Evolutionary conservation across 2,797 vertebrate species (phyloP), one percentile per base, ranked within the genome.

Genomic region (Dendrocincla tyrannina): DNA sequence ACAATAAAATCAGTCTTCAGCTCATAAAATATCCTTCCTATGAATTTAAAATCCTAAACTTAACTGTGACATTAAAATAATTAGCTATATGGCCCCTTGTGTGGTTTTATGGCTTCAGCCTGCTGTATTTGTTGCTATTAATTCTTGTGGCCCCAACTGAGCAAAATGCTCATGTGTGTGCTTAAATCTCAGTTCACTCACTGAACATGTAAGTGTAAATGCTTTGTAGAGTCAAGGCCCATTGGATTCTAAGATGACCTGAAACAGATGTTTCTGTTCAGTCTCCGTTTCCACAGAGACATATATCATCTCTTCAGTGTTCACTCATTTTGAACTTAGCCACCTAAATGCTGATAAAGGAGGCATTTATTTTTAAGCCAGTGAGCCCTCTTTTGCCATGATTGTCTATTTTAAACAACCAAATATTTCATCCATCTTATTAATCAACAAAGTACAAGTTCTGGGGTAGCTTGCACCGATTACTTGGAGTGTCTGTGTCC

Each of bases 211-310:
- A 49, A 52, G 16, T 56, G 28, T 56, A 89, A 89, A 73, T 50
- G 44, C 44, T 80, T 80, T 91, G 30, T 53, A 66, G 64, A 93
- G 55, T 64, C 53, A 89, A 55, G 39, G 55, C 35, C 50, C 62
- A 50, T 18, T 77, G 85, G 60, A 72, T 67, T n/a, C 41, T 78
- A 59, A 75, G 64, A 85, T 60, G 82, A 80, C 53, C 27, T 1
- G 3, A 89, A 93, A 13, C 70, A 92, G 60, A 96, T 77, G 41
- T 82, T 96, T 92, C 67, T 80, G 8, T 88, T 86, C 76, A 70
- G 67, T 82, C 42, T 32, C 12, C n/a, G 4, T 87, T 89, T 95
- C 64, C 59, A 76, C 52, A 56, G 39, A 39, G 53, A 77, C 74
- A 84, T 44, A 63, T 44, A 18, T 50, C 20, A 66, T 55, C 20